Evolutionary conservation across 1,140 invertebrate genomes (phyloP), one percentile per base, ranked within the genome.

Genomic region (Heliothis subflexa): DNA sequence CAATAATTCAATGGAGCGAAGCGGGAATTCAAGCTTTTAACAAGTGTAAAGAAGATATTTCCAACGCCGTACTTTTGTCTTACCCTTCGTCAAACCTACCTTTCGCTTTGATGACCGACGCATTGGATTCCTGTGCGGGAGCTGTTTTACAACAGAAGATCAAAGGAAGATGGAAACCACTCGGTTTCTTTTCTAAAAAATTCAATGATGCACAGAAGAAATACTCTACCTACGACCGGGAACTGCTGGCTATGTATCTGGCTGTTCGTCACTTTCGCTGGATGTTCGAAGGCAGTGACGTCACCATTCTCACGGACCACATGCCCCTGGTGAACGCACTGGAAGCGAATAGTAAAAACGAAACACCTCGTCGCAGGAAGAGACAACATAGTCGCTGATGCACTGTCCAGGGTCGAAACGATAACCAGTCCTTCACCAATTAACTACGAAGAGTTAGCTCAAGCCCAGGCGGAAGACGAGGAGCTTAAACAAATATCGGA

Each of bases 221-320:
- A 18, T 72, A 72, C 50, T 16, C 4, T 16, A 55, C 70, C 2
- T 57, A 55, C 21, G 70, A 72, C 21, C 16, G 52, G 21, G 70
- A 72, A 45, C 16, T 72, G 25, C 10, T 57, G 14, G 25, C 50
- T 25, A 72, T 72, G 11, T 72, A 72, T 45, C 14, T 55, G 50
- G 70, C 70, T n/a, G 52, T 72, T 28, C 21, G 21, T 16, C 52
- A 72, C 11, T 57, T 72, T 72, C 21, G 70, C 13, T 18, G 50
- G 21, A 50, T 57, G 14, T 14, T 72, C 0, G 70, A 72, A 57
- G 70, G 52, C 10, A 3, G 52, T 54, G 50, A 28, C 28, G 21
- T 72, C 14, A 45, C 28, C n/a, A 45, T 72, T 12, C 45, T 40
- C 1, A 72, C 70, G 7, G 70, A 72, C 21, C 70, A 72, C 47